Percentiles rank a stretch among this genome's conserved stretches.
phyloP scores from a whole-genome alignment of 2,797 vertebrate genomes.

The Chelidonichthys spinosus region DNA sequence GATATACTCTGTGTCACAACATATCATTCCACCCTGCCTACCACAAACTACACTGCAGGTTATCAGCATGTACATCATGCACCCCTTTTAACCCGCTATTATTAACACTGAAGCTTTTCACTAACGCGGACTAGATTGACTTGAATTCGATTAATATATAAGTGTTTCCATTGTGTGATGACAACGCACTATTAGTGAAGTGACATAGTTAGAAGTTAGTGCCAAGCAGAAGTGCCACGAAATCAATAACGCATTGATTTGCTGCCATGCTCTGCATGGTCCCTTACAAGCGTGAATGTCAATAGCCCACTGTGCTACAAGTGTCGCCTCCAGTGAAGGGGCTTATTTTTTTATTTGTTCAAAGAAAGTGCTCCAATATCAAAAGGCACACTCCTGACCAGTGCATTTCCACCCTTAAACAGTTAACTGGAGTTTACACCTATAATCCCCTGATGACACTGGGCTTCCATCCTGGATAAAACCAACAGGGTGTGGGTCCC shows the following conservation, averaged over 20 bases:
- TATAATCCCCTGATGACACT: slow-evolving; percentile 70
- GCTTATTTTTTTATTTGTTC: slow-evolving; percentile 24
- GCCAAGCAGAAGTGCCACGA: slow-evolving; percentile 45
- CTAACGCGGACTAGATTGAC: slow-evolving; percentile 1
- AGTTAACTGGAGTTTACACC: slow-evolving; percentile 58
- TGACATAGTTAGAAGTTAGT: slow-evolving; percentile 45
- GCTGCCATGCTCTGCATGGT: slow-evolving; percentile 31
- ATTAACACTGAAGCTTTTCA: neutral
- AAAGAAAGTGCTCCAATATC: slow-evolving; percentile 9
- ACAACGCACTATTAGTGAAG: slow-evolving; percentile 38
- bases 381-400: neutral
- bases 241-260: slow-evolving; percentile 65
- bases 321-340: slow-evolving; percentile 23
- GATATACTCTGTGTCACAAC: neutral
- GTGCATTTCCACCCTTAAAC: slow-evolving; percentile 40
- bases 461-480: slow-evolving; percentile 63
- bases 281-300: slow-evolving; percentile 46
- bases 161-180: slow-evolving; percentile 31
- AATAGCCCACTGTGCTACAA: slow-evolving; percentile 24
- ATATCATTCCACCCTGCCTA: neutral
- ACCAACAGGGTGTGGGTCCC: slow-evolving; percentile 72
- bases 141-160: slow-evolving; percentile 17
- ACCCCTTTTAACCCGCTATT: neutral
- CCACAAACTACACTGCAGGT: neutral
- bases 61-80: slow-evolving; percentile 1